These are phyloP conservation scores for Apteryx mantelli DNA, from an alignment of 2,113 vertebrate genomes.

Conservation along the genomic window DNA sequence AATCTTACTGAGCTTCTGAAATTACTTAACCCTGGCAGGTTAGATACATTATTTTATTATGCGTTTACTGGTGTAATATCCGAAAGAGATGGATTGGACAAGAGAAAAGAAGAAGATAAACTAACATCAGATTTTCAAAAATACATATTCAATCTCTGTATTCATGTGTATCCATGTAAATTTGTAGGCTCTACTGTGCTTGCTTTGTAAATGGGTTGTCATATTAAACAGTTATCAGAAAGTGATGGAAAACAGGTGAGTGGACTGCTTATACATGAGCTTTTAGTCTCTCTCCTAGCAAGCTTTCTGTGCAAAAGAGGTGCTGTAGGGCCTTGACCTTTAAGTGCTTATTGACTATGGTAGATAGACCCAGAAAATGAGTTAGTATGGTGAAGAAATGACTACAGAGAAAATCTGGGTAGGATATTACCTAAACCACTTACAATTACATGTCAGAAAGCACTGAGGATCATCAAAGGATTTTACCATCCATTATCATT, in stretches of 20 bases:
- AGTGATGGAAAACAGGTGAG: not conserved
- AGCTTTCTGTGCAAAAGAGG: not conserved
- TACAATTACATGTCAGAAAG: not conserved
- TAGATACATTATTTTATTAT: not conserved
- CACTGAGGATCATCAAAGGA: not conserved
- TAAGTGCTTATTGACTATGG: not conserved
- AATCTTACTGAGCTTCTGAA: not conserved
- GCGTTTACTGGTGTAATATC: not conserved
- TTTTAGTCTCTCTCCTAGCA: not conserved
- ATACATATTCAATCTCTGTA: not conserved
- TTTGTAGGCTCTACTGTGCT: not conserved
- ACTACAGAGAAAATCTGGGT: not conserved
- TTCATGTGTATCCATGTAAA: not conserved
- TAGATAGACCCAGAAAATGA: not conserved
- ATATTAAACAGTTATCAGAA: not conserved
- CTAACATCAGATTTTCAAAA: not conserved
- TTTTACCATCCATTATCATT: not conserved
- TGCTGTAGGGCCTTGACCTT: not conserved
- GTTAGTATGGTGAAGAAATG: not conserved
- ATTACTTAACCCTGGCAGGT: not conserved
- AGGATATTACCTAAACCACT: not conserved
- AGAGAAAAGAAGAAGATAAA: not conserved
- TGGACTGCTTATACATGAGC: not conserved
- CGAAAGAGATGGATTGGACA: not conserved
- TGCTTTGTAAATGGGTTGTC: not conserved